Percentiles rank a stretch among this genome's conserved stretches.
phyloP scores from a whole-genome alignment of 2,888 invertebrate species.

The Automeris io region DNA sequence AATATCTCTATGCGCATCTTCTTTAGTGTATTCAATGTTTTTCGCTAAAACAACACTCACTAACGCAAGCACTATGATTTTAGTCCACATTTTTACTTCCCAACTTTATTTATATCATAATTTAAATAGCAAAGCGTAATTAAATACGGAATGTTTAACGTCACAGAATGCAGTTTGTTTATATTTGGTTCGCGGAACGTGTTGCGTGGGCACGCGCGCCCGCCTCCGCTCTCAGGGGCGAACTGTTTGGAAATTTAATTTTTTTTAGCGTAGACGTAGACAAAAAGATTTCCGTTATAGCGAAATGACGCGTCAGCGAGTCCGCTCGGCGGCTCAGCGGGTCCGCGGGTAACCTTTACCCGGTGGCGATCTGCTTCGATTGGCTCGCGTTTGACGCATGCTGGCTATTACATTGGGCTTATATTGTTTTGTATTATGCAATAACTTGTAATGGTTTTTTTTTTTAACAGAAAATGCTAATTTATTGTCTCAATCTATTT shows the following conservation, averaged over 20 bases:
- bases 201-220: neutral
- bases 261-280: neutral
- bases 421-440: too few relatives aligned
- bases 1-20: neutral
- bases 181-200: neutral
- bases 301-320: neutral
- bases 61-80: slow-evolving; percentile 1
- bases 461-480: too few relatives aligned
- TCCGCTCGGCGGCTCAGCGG: neutral
- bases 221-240: neutral
- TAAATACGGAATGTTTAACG: neutral
- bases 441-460: too few relatives aligned
- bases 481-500: too few relatives aligned
- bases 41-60: neutral
- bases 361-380: too few relatives aligned
- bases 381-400: too few relatives aligned
- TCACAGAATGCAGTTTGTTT: neutral
- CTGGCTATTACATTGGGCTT: too few relatives aligned
- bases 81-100: slow-evolving; percentile 2
- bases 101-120: neutral
- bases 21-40: neutral
- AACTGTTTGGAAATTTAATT: neutral
- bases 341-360: too few relatives aligned
- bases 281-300: neutral
- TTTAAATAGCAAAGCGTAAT: neutral